A percentile compares a stretch with the other conserved stretches of the same genome.
phyloP scores from a whole-genome alignment of 2,113 vertebrate genomes.

The Dipodomys ordii region DNA sequence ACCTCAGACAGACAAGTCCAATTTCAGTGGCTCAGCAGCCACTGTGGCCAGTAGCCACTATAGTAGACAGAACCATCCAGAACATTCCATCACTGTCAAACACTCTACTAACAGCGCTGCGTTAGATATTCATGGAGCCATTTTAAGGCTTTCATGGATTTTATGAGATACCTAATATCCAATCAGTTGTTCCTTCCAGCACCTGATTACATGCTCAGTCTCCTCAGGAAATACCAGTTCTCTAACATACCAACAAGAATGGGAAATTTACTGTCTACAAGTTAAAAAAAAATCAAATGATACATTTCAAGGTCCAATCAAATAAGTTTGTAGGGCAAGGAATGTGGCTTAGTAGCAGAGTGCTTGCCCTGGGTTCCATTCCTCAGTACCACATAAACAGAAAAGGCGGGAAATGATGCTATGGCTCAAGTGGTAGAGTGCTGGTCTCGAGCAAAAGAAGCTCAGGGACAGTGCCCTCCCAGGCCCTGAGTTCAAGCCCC shows the following conservation, averaged over 20 bases:
- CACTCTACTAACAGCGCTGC: rapidly evolving
- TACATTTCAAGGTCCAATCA: not conserved
- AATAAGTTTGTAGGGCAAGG: not conserved
- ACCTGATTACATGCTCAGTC: not conserved
- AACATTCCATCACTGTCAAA: rapidly evolving
- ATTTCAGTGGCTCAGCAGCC: too few species aligned
- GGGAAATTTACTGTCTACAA: not conserved
- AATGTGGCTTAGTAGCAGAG: too few species aligned
- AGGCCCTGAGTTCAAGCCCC: too few species aligned
- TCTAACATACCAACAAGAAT: not conserved
- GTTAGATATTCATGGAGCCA: not conserved
- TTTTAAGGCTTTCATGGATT: not conserved
- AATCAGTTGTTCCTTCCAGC: not conserved
- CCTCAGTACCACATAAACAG: too few species aligned
- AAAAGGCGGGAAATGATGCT: too few species aligned
- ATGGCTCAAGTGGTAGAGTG: too few species aligned
- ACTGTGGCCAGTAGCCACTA: not conserved
- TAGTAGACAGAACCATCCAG: rapidly evolving
- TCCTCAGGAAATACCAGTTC: not conserved
- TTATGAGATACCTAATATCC: not conserved
- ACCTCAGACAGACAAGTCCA: not conserved
- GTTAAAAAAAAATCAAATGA: slow-evolving; percentile 56
- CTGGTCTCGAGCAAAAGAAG: too few species aligned
- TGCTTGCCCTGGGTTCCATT: too few species aligned
- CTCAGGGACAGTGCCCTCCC: too few species aligned